These are phyloP conservation scores for Sternarchorhynchus goeldii DNA, from an alignment of 2,797 vertebrate species.

Conservation along the genomic window DNA sequence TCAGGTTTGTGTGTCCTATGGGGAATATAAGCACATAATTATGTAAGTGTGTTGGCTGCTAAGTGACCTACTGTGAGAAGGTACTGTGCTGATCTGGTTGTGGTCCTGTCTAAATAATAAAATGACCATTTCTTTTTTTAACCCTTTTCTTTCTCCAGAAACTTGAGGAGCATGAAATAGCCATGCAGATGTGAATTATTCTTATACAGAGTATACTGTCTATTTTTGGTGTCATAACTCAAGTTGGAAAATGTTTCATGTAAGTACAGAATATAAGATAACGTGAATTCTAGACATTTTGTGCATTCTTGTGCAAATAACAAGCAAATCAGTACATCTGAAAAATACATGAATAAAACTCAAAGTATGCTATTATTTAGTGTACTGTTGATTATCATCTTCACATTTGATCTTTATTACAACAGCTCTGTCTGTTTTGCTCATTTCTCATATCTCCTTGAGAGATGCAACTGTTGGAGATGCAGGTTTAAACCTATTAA, in stretches of 20 bases:
- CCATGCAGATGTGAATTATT: not conserved
- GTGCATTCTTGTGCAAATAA: conserved; percentile 57
- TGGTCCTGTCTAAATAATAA: conserved; percentile 69
- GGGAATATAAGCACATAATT: conserved; percentile 76
- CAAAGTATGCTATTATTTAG: conserved; percentile 81
- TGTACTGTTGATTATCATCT: conserved; percentile 82
- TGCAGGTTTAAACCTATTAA: conserved; percentile 77
- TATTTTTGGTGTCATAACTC: conserved; percentile 10
- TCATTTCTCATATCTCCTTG: conserved; percentile 77
- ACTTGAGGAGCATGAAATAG: conserved; percentile 61
- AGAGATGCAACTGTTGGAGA: conserved; percentile 73
- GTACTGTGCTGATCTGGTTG: conserved; percentile 66
- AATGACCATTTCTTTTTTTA: conserved; percentile 41
- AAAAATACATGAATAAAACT: conserved; percentile 68
- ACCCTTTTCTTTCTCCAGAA: conserved; percentile 56
- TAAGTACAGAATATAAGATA: conserved; percentile 32
- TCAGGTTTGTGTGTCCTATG: conserved; percentile 75
- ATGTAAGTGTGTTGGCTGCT: conserved; percentile 70
- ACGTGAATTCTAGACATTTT: conserved; percentile 5
- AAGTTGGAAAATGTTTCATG: not conserved
- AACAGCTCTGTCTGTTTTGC: conserved; percentile 76
- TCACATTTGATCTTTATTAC: conserved; percentile 79
- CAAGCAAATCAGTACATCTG: conserved; percentile 74
- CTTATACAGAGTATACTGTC: not conserved
- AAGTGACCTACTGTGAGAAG: conserved; percentile 80